Base-by-base conservation (phyloP, 2,113 vertebrate genomes). In the Phylloscopus trochilus region DNA sequence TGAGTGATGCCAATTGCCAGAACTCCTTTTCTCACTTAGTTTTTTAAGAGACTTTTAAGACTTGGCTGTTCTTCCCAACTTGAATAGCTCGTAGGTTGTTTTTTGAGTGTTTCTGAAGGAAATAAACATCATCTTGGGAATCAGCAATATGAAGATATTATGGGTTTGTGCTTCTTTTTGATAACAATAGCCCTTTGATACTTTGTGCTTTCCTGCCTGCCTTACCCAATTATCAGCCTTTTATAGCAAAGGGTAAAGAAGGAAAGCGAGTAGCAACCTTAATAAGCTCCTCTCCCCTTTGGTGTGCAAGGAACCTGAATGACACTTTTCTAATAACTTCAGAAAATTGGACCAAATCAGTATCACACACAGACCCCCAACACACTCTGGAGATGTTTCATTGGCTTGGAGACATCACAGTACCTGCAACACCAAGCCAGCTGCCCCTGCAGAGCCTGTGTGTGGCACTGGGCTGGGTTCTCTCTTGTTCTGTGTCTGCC, bases 371-470 rank as follows among this genome's bases (percentile, higher is more conserved):
- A 4, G 28, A 2, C 15, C 11, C 8, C 11, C 3, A 12, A 2
- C 15, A 24, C 26, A 2, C 24, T 46, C 35, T 35, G 41, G 39
- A 4, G 46, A 5, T 30, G 7, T 91, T 52, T 73, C 19, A 5
- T 3, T 62, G 37, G 8, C 55, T 35, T 66, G 41, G 72, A 81
- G n/a, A 44, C 14, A 5, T 9, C 1, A 0, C 31, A 14, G n/a
- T 27, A 5, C 6, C 18, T 78, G 18, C 6, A 16, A 43, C 58
- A 9, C 39, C 0, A 0, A 10, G 4, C 13, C 15, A 28, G 24
- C 66, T 67, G 60, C 22, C 28, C 18, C 24, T 24, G 43, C 24
- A 46, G 53, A 47, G 35, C 49, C 79, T 2, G 0, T 20, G 31
- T 3, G 0, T 18, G 63, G 2, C 10, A 1, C 44, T 4, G 44